Percentiles rank a stretch among this genome's conserved stretches.
These are phyloP conservation scores for Pygmarrhopalites habei DNA, from an alignment of 1,140 invertebrate species.

Conservation along the genomic window DNA sequence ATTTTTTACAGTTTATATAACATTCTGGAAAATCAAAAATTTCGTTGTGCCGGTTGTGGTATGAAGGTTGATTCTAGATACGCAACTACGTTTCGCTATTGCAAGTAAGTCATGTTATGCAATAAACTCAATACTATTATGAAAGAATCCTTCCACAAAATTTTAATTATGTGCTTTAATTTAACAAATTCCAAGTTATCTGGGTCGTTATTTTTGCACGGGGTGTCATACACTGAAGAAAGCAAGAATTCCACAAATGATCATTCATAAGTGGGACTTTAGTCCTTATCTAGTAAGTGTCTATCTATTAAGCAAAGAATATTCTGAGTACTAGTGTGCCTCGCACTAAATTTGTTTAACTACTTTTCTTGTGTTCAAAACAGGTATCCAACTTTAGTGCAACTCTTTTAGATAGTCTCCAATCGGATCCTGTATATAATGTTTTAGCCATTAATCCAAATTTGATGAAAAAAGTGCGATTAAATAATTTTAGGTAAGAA, in stretches of 20 bases:
- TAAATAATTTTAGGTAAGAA: conserved; percentile 59
- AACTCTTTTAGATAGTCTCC: conserved; percentile 67
- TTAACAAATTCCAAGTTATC: too few species aligned
- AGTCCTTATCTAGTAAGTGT: conserved; percentile 51
- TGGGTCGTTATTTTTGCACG: conserved; percentile 81
- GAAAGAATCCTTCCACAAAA: too few species aligned
- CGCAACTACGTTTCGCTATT: conserved; percentile 66
- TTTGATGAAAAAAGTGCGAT: conserved; percentile 56
- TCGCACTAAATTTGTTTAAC: too few species aligned
- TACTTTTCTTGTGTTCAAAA: too few species aligned
- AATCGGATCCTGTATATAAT: conserved; percentile 68
- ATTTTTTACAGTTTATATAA: conserved; percentile 52
- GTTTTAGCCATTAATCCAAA: conserved; percentile 61
- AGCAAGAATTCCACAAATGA: conserved; percentile 66
- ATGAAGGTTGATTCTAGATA: conserved; percentile 66
- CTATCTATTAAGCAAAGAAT: too few species aligned
- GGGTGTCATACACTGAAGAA: conserved; percentile 74
- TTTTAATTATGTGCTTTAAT: too few species aligned
- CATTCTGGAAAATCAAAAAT: conserved; percentile 67
- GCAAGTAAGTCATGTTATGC: too few species aligned
- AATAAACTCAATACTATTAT: too few species aligned
- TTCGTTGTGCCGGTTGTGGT: conserved; percentile 71
- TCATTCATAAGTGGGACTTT: conserved; percentile 69
- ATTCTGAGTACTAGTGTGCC: too few species aligned
- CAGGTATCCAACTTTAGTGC: conserved; percentile 75